Conservation (phyloP, 2,113 vertebrate genomes). For the Trochalopteron elliotii region DNA sequence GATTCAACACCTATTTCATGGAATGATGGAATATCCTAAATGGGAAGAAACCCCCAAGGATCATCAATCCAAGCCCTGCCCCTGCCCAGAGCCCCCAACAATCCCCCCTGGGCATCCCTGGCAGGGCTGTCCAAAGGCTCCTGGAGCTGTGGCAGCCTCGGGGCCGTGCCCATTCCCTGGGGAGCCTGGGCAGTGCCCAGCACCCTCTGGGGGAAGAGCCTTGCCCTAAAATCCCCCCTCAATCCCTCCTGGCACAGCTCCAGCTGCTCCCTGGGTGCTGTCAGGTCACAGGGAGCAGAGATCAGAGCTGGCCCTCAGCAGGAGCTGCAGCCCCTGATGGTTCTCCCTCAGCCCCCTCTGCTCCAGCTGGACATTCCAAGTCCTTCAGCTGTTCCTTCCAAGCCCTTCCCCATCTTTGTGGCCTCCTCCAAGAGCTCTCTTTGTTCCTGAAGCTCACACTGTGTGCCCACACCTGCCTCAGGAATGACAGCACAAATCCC, state of each 20-base stretch:
- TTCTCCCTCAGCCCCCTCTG: not conserved
- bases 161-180: not conserved
- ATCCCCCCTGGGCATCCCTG: not conserved
- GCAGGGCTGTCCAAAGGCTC: not conserved
- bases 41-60: fast-evolving
- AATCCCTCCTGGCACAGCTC: not conserved
- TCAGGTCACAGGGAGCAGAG: not conserved
- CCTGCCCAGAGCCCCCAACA: not conserved
- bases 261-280: not conserved
- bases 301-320: fast-evolving
- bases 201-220: not conserved
- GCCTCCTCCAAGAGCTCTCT: not conserved
- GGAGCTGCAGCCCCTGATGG: not conserved
- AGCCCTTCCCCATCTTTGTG: not conserved
- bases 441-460: fast-evolving
- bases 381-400: not conserved
- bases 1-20: not conserved
- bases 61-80: fast-evolving
- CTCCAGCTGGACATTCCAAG: not conserved
- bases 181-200: not conserved
- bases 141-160: not conserved
- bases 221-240: fast-evolving
- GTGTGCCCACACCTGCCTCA: not conserved
- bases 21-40: not conserved
- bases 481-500: not conserved